Evolutionary conservation across 2,113 vertebrate species (phyloP), one percentile per base, ranked within the genome.

Genomic region (Carlito syrichta): DNA sequence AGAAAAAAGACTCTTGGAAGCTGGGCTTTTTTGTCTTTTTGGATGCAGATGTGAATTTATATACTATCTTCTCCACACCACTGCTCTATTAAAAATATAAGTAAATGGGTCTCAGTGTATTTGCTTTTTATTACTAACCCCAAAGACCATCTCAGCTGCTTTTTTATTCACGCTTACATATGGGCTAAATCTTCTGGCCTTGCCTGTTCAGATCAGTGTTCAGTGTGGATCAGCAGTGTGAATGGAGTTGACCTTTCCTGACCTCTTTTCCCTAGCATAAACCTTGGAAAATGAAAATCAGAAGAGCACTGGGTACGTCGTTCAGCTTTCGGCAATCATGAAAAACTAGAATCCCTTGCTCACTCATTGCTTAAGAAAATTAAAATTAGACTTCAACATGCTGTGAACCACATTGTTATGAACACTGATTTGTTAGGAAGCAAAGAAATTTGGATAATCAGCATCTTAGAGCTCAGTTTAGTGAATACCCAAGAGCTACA

Each of bases 211-310:
- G 50, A 95, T 89, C 38, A 84, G 0, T 84, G 83, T 56, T 92
- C 40, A 66, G 13, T 48, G 43, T 60, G 16, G 45, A 78, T 95
- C 90, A 81, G 48, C 13, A 9, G 19, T 32, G 3, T 89, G 83
- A 74, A 62, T 68, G 35, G 48, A 91, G 12, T n/a, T 91, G 92
- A 93, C 66, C 68, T 93, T 71, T 22, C 17, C 35, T 93, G 86
- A 78, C 58, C 79, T 86, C 82, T 86, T 62, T 86, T 83, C n/a
- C 81, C 58, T 91, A 40, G 79, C 8, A 63, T 56, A 60, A 86
- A 94, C 82, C 81, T 54, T 74, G 60, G 91, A 84, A 81, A 92
- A 85, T 86, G 91, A 93, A 95, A 91, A 89, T 77, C 1, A 0
- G 48, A 73, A 89, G 76, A 96, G 50, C 32, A 7, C 40, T 71